Conservation (phyloP, 1,140 invertebrate species). For the Monochamus saltuarius region DNA sequence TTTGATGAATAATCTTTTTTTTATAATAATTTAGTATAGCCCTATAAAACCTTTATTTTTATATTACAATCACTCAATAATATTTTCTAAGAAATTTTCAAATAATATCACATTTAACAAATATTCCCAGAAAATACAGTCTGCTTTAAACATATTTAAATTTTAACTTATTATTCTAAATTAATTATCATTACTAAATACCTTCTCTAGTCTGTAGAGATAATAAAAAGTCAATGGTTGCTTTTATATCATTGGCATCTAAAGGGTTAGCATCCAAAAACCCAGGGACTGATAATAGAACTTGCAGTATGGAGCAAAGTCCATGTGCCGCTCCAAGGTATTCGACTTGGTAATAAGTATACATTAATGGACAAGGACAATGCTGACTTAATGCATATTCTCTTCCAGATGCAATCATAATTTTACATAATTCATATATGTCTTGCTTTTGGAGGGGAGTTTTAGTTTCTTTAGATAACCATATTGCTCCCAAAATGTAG, state of each 20-base stretch:
- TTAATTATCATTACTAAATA: not conserved
- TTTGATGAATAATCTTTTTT: no score
- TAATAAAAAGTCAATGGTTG: slow-evolving; percentile 64
- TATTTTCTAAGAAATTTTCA: no score
- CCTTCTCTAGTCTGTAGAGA: slow-evolving; percentile 57
- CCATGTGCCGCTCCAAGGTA: slow-evolving; percentile 85
- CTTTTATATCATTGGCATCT: slow-evolving; percentile 58
- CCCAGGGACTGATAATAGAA: slow-evolving; percentile 65
- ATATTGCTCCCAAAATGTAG: slow-evolving; percentile 74
- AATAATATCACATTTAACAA: no score
- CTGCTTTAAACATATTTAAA: not conserved
- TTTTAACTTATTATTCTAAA: not conserved
- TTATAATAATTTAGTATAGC: no score
- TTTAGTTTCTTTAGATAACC: slow-evolving; percentile 65
- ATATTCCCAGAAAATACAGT: no score
- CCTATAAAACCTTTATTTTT: no score
- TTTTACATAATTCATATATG: slow-evolving; percentile 64
- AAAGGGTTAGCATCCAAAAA: slow-evolving; percentile 59
- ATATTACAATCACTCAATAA: no score
- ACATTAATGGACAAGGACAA: slow-evolving; percentile 75
- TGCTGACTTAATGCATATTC: slow-evolving; percentile 62
- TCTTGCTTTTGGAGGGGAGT: slow-evolving; percentile 57
- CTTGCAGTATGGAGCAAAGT: slow-evolving; percentile 64
- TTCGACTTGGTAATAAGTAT: slow-evolving; percentile 81
- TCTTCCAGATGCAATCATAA: slow-evolving; percentile 70